These are phyloP conservation scores for Eristalis tenax DNA, from an alignment of 2,888 invertebrate genomes.

Conservation along the genomic window DNA sequence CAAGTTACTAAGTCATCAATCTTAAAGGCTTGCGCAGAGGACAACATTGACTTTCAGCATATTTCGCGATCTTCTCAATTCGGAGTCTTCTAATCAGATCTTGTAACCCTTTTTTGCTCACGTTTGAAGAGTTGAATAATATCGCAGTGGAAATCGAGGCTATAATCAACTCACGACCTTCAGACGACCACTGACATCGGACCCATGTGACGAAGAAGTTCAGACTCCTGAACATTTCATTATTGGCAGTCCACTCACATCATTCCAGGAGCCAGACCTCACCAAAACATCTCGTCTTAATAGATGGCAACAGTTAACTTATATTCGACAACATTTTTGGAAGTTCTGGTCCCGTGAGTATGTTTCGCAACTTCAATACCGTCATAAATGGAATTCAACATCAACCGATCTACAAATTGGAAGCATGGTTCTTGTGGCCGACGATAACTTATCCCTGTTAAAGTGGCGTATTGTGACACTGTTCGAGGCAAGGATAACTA, in stretches of 20 bases:
- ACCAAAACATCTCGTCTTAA: conserved; percentile 4
- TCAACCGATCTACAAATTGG: conserved; percentile 6
- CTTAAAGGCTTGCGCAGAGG: conserved; percentile 9
- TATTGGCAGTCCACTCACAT: conserved; percentile 17
- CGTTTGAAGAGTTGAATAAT: conserved; percentile 38
- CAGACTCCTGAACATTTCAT: conserved; percentile 35
- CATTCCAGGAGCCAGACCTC: neutral
- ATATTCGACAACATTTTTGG: conserved; percentile 44
- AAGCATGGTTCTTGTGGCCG: conserved; percentile 26
- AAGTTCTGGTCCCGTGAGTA: conserved; percentile 34
- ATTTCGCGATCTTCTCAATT: conserved; percentile 33
- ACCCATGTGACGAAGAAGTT: conserved; percentile 36
- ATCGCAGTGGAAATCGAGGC: conserved; percentile 31
- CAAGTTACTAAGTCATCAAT: conserved; percentile 6
- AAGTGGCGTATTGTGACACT: conserved; percentile 33
- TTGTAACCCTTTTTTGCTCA: neutral
- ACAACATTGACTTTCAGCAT: conserved; percentile 21
- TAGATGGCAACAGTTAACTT: conserved; percentile 30
- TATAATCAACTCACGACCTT: conserved; percentile 31
- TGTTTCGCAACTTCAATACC: conserved; percentile 16
- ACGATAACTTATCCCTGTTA: conserved; percentile 39
- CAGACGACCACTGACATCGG: conserved; percentile 6
- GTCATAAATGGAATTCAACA: conserved; percentile 40
- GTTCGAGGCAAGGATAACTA: conserved; percentile 25
- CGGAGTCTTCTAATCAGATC: conserved; percentile 18